phyloP scores from a whole-genome alignment of 2,113 vertebrate species.

The Onychostruthus taczanowskii region DNA sequence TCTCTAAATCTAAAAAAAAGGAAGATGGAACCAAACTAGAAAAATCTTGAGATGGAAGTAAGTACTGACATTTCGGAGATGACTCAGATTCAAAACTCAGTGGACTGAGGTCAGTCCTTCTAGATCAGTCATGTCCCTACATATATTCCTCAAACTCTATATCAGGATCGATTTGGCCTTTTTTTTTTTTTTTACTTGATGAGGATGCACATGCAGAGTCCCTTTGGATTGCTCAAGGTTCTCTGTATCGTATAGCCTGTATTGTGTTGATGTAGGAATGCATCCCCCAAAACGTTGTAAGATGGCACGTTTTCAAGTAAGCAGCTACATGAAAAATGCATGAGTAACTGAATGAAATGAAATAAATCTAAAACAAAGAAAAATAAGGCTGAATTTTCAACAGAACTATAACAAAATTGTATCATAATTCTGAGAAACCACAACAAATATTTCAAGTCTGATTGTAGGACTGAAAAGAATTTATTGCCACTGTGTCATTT shows the following conservation, averaged over 20 bases:
- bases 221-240: neutral
- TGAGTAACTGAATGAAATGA: neutral
- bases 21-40: neutral
- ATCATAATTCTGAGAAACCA: neutral
- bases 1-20: neutral
- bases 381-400: neutral
- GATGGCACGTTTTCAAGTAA: neutral
- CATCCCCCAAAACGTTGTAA: neutral
- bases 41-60: neutral
- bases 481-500: neutral
- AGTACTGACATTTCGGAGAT: neutral
- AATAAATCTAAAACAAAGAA: neutral
- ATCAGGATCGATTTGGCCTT: neutral
- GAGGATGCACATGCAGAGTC: neutral
- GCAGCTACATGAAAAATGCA: neutral
- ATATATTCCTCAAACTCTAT: neutral
- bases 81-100: neutral
- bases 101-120: neutral
- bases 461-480: slow-evolving; percentile 1
- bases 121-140: neutral
- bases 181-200: neutral
- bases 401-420: neutral
- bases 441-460: neutral
- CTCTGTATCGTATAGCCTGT: neutral
- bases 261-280: neutral